Base-by-base conservation (phyloP, 2,888 invertebrate species). In the Cryptus viduatorius region DNA sequence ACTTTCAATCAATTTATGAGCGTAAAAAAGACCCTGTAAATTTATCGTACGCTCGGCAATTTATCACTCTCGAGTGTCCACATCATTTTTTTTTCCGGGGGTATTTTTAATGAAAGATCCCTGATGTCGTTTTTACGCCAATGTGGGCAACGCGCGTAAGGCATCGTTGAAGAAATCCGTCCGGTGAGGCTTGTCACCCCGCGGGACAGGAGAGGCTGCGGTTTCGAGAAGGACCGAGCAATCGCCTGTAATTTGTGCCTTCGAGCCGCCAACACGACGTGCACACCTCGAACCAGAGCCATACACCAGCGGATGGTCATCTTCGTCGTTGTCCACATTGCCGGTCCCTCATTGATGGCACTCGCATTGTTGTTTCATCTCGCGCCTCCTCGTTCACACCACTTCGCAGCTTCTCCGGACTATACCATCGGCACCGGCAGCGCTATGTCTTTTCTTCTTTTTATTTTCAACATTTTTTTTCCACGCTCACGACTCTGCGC, bases 161-260 rank as follows among this genome's bases (percentile, higher is more conserved):
- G 72, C 37, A 53, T 80, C 79, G 75, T 59, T 16, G 64, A 81
- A 73, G 72, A 78, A 59, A 73, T 73, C 72, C 68, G 50, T 81
- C 77, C 48, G 72, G 48, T 44, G 73, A 42, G 59, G 79, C 87
- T 90, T 92, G 93, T 93, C 93, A 92, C 92, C 92, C 80, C 89
- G 79, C 83, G 81, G 87, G 89, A 90, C 89, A 89, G 86, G 80
- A 86, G 81, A 79, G 87, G 81, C 87, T 87, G 87, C 89, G 89
- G 85, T 73, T 78, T 80, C 78, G 67, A 79, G 79, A 80, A 79
- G 75, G 81, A 72, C 73, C 83, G 82, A 86, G 87, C 87, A 89
- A 91, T 91, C 91, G 90, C 86, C 92, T 93, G 90, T 93, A 92
- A 93, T 93, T 93, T 93, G 93, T 89, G 89, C 89, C 89, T 89